These are phyloP conservation scores for Enteromius treurensis DNA, from an alignment of 2,797 vertebrate genomes.

Conservation along the genomic window DNA sequence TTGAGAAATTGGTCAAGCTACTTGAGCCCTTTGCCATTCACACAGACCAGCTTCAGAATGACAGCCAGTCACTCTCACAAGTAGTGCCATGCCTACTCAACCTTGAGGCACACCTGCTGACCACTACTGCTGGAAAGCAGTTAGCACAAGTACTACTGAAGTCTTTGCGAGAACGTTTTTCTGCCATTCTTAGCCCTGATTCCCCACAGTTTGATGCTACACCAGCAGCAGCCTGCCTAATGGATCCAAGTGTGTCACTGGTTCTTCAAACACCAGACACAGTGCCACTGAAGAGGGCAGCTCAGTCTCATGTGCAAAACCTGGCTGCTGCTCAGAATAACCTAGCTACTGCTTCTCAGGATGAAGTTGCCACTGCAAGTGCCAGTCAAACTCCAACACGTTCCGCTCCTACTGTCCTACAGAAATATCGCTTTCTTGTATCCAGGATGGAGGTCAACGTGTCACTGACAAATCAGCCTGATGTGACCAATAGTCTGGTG, in stretches of 20 bases:
- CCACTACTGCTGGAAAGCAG: slow-evolving; percentile 33
- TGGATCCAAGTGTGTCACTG: slow-evolving; percentile 51
- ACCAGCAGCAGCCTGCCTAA: slow-evolving; percentile 53
- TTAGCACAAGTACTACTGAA: slow-evolving; percentile 48
- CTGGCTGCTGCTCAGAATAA: no score
- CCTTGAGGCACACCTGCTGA: slow-evolving; percentile 59
- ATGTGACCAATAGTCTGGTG: no score
- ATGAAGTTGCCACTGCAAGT: no score
- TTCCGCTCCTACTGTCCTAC: no score
- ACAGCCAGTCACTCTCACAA: slow-evolving; percentile 60
- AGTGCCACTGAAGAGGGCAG: slow-evolving; percentile 19
- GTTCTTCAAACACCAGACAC: slow-evolving; percentile 45
- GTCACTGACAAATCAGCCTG: no score
- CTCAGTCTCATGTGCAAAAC: no score
- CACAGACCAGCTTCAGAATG: slow-evolving; percentile 57
- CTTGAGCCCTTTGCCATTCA: slow-evolving; percentile 56
- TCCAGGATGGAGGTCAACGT: no score
- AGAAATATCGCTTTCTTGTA: no score
- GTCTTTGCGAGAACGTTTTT: slow-evolving; percentile 38
- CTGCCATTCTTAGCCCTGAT: slow-evolving; percentile 44
- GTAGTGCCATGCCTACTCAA: slow-evolving; percentile 60
- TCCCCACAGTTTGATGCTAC: slow-evolving; percentile 48
- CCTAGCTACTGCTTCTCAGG: no score
- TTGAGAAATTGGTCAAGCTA: slow-evolving; percentile 52
- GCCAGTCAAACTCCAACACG: no score